Percentiles rank a stretch among this genome's conserved stretches.
Evolutionary conservation across 30 jellyfish, hydroid and myxozoan genomes (phyloP).

Genomic region (Cassiopea xamachana): DNA sequence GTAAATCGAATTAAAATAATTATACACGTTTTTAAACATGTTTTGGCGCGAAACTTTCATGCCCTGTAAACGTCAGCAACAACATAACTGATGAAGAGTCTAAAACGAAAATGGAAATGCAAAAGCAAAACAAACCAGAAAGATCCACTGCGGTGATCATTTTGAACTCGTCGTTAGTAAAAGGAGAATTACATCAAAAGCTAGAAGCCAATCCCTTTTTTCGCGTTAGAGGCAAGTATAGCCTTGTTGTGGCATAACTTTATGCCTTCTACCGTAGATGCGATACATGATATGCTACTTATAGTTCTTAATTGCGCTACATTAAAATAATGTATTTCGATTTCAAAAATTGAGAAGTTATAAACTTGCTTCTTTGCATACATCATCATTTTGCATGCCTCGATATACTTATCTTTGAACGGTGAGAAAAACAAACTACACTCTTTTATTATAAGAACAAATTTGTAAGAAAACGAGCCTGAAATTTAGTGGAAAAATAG

Average conservation of each 20-base stretch:
- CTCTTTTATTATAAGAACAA: too few relatives aligned
- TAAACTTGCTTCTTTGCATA: background rate
- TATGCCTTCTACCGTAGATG: background rate
- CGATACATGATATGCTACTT: too few relatives aligned
- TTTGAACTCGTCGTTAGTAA: conserved; percentile 38
- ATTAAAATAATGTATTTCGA: too few relatives aligned
- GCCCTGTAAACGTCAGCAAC: background rate
- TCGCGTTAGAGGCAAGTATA: conserved; percentile 52
- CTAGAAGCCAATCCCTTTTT: conserved; percentile 33
- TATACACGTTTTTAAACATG: too few relatives aligned
- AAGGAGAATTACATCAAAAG: conserved; percentile 48
- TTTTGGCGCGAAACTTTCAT: background rate
- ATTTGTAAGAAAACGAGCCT: too few relatives aligned
- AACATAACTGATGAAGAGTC: background rate
- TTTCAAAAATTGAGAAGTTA: too few relatives aligned
- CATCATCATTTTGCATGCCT: background rate
- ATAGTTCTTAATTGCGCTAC: too few relatives aligned
- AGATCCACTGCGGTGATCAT: conserved; percentile 7
- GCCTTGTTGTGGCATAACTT: background rate
- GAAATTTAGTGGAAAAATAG: too few relatives aligned
- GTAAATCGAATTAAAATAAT: too few relatives aligned
- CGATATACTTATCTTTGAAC: too few relatives aligned
- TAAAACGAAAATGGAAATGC: background rate
- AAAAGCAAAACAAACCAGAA: background rate
- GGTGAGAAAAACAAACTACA: too few relatives aligned